These are phyloP conservation scores for Creontiades dilutus DNA, from an alignment of 2,888 invertebrate genomes.

Conservation along the genomic window DNA sequence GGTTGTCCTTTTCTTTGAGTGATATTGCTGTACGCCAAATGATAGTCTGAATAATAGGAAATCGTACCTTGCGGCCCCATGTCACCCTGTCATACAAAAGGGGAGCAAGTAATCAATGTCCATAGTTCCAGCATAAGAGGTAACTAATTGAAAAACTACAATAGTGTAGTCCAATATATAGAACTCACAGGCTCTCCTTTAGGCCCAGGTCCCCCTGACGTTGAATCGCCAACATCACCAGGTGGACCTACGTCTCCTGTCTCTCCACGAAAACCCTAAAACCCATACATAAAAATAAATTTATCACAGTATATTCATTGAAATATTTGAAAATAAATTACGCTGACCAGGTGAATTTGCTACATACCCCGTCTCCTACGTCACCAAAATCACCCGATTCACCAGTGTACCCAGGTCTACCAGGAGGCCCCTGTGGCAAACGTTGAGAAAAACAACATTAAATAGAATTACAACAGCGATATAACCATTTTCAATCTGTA, in stretches of 20 bases:
- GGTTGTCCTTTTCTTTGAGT: not conserved
- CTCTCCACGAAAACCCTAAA: constrained; percentile 75
- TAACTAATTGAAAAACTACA: no score
- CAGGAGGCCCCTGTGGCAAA: constrained; percentile 77
- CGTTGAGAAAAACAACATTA: no score
- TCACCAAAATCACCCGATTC: constrained; percentile 56
- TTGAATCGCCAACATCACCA: constrained; percentile 82
- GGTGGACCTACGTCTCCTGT: constrained; percentile 80
- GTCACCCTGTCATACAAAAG: constrained; percentile 78
- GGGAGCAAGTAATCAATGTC: not conserved
- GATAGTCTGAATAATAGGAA: not conserved
- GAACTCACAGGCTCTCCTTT: constrained; percentile 83
- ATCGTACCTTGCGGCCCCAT: not conserved
- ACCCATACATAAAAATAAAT: no score
- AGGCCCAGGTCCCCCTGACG: constrained; percentile 77
- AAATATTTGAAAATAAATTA: no score
- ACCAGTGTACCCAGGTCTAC: constrained; percentile 78
- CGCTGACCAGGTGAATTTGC: not conserved
- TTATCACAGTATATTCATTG: no score
- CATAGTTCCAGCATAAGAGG: no score
- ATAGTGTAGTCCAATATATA: constrained; percentile 52
- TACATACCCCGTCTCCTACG: constrained; percentile 48
- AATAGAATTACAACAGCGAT: no score
- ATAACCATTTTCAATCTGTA: no score
- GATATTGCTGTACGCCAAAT: not conserved